These are phyloP conservation scores for Panzeria rudis DNA, from an alignment of 2,888 invertebrate genomes.

Conservation along the genomic window DNA sequence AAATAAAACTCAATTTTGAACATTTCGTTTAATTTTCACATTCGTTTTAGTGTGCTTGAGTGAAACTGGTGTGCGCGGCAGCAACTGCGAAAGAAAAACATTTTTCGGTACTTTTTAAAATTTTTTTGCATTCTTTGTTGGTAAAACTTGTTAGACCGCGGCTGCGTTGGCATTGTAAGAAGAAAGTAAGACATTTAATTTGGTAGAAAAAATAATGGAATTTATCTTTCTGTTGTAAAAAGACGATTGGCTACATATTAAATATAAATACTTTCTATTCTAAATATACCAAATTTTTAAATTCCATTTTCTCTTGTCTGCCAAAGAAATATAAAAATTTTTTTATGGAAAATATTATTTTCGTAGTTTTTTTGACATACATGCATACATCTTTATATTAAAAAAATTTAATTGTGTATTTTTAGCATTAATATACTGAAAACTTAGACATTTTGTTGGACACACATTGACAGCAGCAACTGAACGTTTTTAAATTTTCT, in stretches of 20 bases:
- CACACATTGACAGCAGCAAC: slow-evolving; percentile 33
- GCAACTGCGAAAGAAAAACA: slow-evolving; percentile 53
- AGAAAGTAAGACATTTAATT: slow-evolving; percentile 63
- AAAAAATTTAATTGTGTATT: slow-evolving; percentile 42
- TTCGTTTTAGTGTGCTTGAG: slow-evolving; percentile 69
- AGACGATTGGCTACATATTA: background rate
- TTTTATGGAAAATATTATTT: slow-evolving; percentile 55
- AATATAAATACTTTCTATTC: slow-evolving; percentile 17
- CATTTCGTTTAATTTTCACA: slow-evolving; percentile 61
- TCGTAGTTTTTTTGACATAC: slow-evolving; percentile 42
- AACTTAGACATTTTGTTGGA: slow-evolving; percentile 28
- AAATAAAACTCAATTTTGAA: slow-evolving; percentile 61
- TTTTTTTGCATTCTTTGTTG: slow-evolving; percentile 72
- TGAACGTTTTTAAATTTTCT: slow-evolving; percentile 47
- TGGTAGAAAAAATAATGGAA: slow-evolving; percentile 15
- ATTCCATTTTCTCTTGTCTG: slow-evolving; percentile 16
- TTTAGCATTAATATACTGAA: slow-evolving; percentile 45
- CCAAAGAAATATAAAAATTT: slow-evolving; percentile 16
- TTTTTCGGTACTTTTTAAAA: slow-evolving; percentile 69
- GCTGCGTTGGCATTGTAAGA: slow-evolving; percentile 70
- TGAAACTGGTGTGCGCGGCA: slow-evolving; percentile 70
- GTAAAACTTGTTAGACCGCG: slow-evolving; percentile 71
- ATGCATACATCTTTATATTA: background rate
- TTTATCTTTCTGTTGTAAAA: slow-evolving; percentile 10
- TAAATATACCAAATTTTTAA: slow-evolving; percentile 1